Evolutionary conservation across 2,797 vertebrate genomes (phyloP).

Genomic region (Xiphophorus birchmanni): DNA sequence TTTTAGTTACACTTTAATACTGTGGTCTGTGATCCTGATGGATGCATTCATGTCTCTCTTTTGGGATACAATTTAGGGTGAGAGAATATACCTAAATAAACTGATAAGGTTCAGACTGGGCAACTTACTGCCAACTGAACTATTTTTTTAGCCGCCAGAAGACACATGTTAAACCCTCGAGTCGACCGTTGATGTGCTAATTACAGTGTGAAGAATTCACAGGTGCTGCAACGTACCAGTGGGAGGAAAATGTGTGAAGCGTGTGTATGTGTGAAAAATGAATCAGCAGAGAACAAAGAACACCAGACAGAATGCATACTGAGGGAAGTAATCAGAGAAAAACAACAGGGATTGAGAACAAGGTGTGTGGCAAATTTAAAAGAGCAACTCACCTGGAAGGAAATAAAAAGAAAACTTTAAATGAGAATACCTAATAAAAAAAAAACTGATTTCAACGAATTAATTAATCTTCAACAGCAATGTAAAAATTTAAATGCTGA

Average conservation of each 20-base stretch:
- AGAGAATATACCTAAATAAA: neutral
- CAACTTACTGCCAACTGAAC: neutral
- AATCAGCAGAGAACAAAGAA: neutral
- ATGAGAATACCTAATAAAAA: neutral
- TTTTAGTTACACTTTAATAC: neutral
- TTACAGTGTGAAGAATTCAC: neutral
- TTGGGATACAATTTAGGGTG: neutral
- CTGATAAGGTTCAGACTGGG: neutral
- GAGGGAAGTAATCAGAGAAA: neutral
- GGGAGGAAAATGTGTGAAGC: neutral
- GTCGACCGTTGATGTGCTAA: neutral
- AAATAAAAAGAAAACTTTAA: neutral
- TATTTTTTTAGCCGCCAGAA: neutral
- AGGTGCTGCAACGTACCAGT: conserved; percentile 5
- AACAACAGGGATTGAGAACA: neutral
- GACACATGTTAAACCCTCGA: neutral
- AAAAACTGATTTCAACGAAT: neutral
- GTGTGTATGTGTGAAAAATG: conserved; percentile 1
- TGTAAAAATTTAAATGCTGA: neutral
- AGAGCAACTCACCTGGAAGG: neutral
- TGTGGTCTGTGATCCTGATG: neutral
- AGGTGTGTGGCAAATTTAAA: neutral
- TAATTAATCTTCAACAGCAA: neutral
- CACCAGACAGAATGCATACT: neutral
- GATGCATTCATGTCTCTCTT: neutral